Evolutionary conservation across 2,888 invertebrate genomes (phyloP), one percentile per base, ranked within the genome.

Genomic region (Incurvaria masculella): DNA sequence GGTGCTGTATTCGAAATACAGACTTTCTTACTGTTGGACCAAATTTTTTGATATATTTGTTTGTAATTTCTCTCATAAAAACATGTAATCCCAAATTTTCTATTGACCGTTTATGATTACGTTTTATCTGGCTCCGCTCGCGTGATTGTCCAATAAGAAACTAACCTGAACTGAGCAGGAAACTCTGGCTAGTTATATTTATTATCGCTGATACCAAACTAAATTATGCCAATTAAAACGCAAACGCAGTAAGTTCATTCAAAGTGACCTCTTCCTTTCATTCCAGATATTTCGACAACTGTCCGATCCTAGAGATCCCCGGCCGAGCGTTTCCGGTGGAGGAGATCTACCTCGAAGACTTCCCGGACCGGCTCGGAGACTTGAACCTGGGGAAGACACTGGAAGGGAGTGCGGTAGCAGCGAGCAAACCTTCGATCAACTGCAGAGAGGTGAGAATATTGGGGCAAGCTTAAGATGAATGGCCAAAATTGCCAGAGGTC

Each of bases 291-390:
- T 78, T 76, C 54, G 60, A 66, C 11, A 49, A 67, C 0, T 81
- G 81, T 51, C 69, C 73, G 0, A 59, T 75, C 0, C 61, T 83
- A 49, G 69, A 81, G 49, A 69, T 83, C 0, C 82, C 83, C 0
- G 88, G 85, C 0, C 75, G 80, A 40, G 76, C 82, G 0, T 81
- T 74, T 59, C 84, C 87, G 0, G 88, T 89, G 0, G 62, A 81
- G 49, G 68, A 79, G 51, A 63, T 79, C 27, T 82, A 83, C 61
- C 53, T 87, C 38, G 81, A 85, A 1, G 81, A 82, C 5, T 68
- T 82, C 38, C 56, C 64, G 47, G 58, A 57, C 42, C 68, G 62
- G 43, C 69, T 46, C 11, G 33, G 61, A 19, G 55, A 54, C 1
- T 16, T 78, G 0, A 52, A 53, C 6, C 54, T 79, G 8, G 51